A percentile compares a stretch with the other conserved stretches of the same genome.
phyloP scores from a whole-genome alignment of 2,113 vertebrate species.

The Fukomys damarensis region DNA sequence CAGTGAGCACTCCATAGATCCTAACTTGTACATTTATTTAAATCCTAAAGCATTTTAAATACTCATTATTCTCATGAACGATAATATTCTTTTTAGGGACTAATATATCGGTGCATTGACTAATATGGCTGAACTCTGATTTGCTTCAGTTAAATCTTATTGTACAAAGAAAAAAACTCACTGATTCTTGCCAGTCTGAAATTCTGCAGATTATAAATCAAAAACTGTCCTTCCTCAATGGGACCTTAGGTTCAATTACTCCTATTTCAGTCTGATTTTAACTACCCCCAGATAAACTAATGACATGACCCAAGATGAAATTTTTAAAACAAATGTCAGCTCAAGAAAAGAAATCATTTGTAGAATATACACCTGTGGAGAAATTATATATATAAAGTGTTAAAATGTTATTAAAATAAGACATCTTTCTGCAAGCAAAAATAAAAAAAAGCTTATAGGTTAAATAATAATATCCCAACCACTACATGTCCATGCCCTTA shows the following conservation, averaged over 20 bases:
- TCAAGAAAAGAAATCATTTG: background rate
- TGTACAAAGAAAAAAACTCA: background rate
- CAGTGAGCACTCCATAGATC: background rate
- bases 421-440: background rate
- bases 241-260: background rate
- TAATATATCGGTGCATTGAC: background rate
- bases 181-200: background rate
- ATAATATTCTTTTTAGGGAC: background rate
- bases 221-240: background rate
- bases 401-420: slow-evolving; percentile 43
- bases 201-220: background rate
- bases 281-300: background rate
- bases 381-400: background rate
- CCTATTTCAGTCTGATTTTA: background rate
- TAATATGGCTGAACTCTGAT: background rate
- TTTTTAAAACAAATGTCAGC: background rate
- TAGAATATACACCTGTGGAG: background rate
- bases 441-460: background rate
- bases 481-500: background rate
- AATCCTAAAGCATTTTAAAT: background rate
- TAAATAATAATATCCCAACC: slow-evolving; percentile 38
- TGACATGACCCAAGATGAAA: background rate
- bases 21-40: background rate
- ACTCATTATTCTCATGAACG: background rate
- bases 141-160: background rate